Evolutionary conservation across 2,888 invertebrate genomes (phyloP).

Genomic region (Argyresthia albistria): DNA sequence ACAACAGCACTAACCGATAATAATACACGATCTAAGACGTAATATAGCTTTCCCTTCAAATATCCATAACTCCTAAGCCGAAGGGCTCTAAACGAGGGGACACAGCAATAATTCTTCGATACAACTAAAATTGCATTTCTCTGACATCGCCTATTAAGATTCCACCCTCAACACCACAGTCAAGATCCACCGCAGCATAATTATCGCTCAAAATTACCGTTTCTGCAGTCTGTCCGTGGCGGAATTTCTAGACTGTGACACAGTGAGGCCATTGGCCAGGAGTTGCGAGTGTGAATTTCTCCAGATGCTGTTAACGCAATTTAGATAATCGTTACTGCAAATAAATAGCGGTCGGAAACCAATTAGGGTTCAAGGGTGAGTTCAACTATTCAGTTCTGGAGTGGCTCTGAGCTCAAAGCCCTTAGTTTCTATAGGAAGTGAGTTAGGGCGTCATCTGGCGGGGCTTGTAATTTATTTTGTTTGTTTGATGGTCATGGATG

Average conservation of each 20-base stretch:
- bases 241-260: neutral
- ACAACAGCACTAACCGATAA: too few relatives aligned
- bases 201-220: neutral
- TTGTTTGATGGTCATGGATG: too few relatives aligned
- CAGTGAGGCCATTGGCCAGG: conserved; percentile 22
- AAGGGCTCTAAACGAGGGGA: conserved; percentile 21
- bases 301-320: conserved; percentile 66
- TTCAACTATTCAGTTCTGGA: conserved; percentile 8
- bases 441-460: conserved; percentile 2
- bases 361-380: conserved; percentile 46
- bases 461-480: conserved; percentile 23
- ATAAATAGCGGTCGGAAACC: conserved; percentile 62
- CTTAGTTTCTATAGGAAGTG: neutral
- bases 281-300: conserved; percentile 45
- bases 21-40: conserved; percentile 22
- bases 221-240: neutral
- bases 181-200: neutral
- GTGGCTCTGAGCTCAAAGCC: neutral
- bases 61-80: conserved; percentile 37
- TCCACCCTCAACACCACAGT: neutral
- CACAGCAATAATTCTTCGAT: conserved; percentile 35
- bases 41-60: conserved; percentile 29
- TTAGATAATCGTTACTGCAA: conserved; percentile 66
- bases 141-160: conserved; percentile 15
- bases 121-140: conserved; percentile 49